Conservation (phyloP, 2,113 vertebrate genomes). For the Sturnira hondurensis region DNA sequence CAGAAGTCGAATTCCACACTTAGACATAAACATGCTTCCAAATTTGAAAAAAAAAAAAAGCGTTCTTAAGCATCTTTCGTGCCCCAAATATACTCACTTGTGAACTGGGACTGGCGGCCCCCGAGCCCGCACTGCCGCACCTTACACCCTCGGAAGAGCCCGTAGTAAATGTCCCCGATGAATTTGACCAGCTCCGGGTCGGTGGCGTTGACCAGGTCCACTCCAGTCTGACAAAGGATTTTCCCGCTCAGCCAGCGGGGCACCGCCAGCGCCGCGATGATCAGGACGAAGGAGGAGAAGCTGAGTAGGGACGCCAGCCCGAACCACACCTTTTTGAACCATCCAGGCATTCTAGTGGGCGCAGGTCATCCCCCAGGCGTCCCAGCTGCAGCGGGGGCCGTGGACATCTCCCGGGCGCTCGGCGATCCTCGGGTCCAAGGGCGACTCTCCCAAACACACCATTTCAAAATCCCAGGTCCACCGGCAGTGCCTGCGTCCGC, state of each 20-base stretch:
- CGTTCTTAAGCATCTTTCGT: accelerated
- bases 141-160: constrained; percentile 93
- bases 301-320: constrained; percentile 87
- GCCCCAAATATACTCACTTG: constrained; percentile 84
- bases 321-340: constrained; percentile 90
- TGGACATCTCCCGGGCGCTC: background rate
- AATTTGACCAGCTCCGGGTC: constrained; percentile 91
- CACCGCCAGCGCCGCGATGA: constrained; percentile 86
- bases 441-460: background rate
- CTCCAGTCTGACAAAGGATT: constrained; percentile 95
- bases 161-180: constrained; percentile 92
- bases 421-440: background rate
- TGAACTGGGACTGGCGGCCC: constrained; percentile 87
- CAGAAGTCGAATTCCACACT: background rate
- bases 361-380: constrained; percentile 74
- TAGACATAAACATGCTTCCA: background rate
- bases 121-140: constrained; percentile 93
- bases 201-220: constrained; percentile 94
- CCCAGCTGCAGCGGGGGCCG: background rate
- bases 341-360: constrained; percentile 88
- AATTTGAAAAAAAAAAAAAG: background rate
- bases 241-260: constrained; percentile 92
- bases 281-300: constrained; percentile 86
- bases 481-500: background rate
- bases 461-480: background rate